A percentile compares a stretch with the other conserved stretches of the same genome.
Conservation (phyloP, 2,113 vertebrate species). For the Lophochroa leadbeateri region DNA sequence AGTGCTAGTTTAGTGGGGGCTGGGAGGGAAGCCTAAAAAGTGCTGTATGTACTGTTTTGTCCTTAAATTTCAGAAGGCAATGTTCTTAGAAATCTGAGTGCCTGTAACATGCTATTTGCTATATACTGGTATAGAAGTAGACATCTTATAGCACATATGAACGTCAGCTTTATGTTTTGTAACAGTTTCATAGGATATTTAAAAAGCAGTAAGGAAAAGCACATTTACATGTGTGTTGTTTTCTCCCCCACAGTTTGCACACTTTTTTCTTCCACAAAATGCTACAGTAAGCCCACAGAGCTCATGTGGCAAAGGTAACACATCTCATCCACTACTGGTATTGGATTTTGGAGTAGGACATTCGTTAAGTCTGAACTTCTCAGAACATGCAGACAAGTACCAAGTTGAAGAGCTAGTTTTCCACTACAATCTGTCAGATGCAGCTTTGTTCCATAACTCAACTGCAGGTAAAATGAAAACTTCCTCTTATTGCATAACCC, state of each 20-base stretch:
- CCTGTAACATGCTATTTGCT: background rate
- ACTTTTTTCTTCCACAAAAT: conserved; percentile 73
- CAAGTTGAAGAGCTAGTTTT: conserved; percentile 76
- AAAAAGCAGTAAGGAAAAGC: background rate
- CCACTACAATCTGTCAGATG: conserved; percentile 86
- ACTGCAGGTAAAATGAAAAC: conserved; percentile 74
- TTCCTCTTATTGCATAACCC: background rate
- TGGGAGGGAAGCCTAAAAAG: background rate
- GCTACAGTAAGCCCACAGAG: conserved; percentile 73
- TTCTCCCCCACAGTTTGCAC: conserved; percentile 60
- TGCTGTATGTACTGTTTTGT: background rate
- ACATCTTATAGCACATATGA: background rate
- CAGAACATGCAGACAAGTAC: conserved; percentile 72
- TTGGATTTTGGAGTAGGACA: conserved; percentile 80
- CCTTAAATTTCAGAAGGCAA: background rate
- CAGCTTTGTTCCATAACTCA: conserved; percentile 77
- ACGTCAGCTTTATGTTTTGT: background rate
- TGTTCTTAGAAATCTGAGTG: background rate
- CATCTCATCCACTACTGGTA: conserved; percentile 62
- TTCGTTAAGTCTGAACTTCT: conserved; percentile 78
- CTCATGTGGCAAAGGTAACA: conserved; percentile 71
- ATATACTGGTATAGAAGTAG: background rate
- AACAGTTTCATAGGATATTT: background rate
- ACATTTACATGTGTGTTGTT: background rate
- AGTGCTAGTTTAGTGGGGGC: background rate